Evolutionary conservation across 2,113 vertebrate species (phyloP).

Genomic region (Psophia crepitans): DNA sequence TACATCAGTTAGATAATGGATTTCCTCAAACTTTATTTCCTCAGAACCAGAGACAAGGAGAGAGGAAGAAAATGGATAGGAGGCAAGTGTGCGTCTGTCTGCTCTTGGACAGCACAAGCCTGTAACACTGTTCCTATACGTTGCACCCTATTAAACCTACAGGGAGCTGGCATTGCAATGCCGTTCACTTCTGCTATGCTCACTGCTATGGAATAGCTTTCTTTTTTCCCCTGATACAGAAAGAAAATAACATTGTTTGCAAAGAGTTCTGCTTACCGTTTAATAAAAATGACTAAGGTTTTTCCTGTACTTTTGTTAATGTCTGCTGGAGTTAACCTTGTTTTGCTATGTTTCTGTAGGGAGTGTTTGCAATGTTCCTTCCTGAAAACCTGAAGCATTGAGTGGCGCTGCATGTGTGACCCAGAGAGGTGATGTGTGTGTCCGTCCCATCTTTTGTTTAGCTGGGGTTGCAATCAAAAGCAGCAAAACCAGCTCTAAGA

Average conservation of each 20-base stretch:
- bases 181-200: background rate
- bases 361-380: background rate
- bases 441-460: background rate
- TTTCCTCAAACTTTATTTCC: background rate
- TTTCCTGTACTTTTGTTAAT: background rate
- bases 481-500: background rate
- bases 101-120: background rate
- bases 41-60: background rate
- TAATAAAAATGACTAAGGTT: background rate
- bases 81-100: background rate
- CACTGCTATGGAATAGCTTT: background rate
- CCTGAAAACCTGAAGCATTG: background rate
- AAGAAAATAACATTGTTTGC: background rate
- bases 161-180: background rate
- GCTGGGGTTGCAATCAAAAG: background rate
- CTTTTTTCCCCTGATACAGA: background rate
- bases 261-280: background rate
- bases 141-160: too few relatives aligned
- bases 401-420: background rate
- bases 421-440: too few relatives aligned
- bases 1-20: background rate
- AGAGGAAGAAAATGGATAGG: background rate
- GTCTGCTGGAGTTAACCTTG: background rate
- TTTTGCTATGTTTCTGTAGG: background rate
- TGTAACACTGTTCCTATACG: background rate